These are phyloP conservation scores for Brachionus calyciflorus DNA, from an alignment of 1,140 invertebrate species.

Conservation along the genomic window DNA sequence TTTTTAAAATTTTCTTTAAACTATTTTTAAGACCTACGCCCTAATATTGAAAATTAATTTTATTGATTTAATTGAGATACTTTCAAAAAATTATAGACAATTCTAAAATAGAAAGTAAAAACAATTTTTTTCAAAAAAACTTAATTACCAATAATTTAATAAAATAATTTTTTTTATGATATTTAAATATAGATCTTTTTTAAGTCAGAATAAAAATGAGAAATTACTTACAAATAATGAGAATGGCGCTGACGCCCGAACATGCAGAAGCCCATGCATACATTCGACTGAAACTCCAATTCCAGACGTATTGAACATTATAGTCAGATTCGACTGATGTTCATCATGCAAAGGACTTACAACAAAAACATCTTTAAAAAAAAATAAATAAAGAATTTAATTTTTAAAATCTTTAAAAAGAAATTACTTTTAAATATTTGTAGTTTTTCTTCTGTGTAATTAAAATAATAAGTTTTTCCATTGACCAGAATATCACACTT, in stretches of 20 bases:
- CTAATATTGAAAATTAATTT: too few species aligned
- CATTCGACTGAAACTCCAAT: slow-evolving; percentile 42
- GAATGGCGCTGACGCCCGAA: slow-evolving; percentile 30
- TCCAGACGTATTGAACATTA: slow-evolving; percentile 45
- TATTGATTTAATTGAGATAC: too few species aligned
- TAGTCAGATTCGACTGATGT: slow-evolving; percentile 38
- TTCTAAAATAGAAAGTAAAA: too few species aligned
- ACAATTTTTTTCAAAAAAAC: too few species aligned
- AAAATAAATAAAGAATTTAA: not conserved
- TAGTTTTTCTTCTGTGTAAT: slow-evolving; percentile 42
- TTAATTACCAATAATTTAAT: too few species aligned
- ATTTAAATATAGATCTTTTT: too few species aligned
- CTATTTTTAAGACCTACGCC: too few species aligned
- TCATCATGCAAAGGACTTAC: slow-evolving; percentile 41
- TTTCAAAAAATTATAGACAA: too few species aligned
- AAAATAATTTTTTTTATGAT: too few species aligned
- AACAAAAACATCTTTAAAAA: slow-evolving; percentile 24
- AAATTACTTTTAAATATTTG: slow-evolving; percentile 46
- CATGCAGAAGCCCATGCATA: slow-evolving; percentile 39
- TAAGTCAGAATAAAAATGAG: not conserved
- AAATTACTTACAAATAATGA: slow-evolving; percentile 35
- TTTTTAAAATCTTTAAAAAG: not conserved
- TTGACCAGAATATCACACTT: slow-evolving; percentile 41
- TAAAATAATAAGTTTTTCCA: slow-evolving; percentile 46
- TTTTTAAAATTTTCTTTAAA: too few species aligned